Conservation (phyloP, 2,888 invertebrate genomes). For the Archips crataeganus region DNA sequence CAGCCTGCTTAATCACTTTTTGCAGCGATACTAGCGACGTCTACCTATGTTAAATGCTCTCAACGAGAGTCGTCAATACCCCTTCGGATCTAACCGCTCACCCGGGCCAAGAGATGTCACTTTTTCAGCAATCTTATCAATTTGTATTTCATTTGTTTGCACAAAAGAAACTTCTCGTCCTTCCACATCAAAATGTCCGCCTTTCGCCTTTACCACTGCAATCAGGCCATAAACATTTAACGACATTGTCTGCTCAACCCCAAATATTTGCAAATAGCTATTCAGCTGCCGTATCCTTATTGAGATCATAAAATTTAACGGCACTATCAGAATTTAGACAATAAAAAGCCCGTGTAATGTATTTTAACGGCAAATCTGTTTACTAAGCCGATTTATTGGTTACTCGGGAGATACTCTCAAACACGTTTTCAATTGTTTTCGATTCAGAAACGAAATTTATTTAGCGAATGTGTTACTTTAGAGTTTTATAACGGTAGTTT, state of each 20-base stretch:
- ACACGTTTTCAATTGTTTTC: slow-evolving; percentile 1
- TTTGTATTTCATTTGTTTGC: background rate
- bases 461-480: background rate
- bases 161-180: background rate
- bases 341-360: slow-evolving; percentile 20
- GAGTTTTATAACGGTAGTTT: background rate
- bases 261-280: slow-evolving; percentile 32
- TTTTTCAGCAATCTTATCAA: no score
- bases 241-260: slow-evolving; percentile 14
- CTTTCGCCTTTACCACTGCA: slow-evolving; percentile 6
- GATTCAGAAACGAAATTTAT: background rate
- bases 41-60: no score
- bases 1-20: no score
- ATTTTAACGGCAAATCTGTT: slow-evolving; percentile 14
- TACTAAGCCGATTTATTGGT: slow-evolving; percentile 13
- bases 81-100: no score
- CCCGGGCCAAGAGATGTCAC: no score
- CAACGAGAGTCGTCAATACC: no score
- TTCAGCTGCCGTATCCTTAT: slow-evolving; percentile 5
- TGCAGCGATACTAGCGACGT: no score
- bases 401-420: background rate
- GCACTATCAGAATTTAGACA: slow-evolving; percentile 22
- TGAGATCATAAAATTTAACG: slow-evolving; percentile 29
- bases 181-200: background rate
- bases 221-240: slow-evolving; percentile 30